Evolutionary conservation across 2,888 invertebrate species (phyloP), one percentile per base, ranked within the genome.

Genomic region (Temnothorax ravouxi): DNA sequence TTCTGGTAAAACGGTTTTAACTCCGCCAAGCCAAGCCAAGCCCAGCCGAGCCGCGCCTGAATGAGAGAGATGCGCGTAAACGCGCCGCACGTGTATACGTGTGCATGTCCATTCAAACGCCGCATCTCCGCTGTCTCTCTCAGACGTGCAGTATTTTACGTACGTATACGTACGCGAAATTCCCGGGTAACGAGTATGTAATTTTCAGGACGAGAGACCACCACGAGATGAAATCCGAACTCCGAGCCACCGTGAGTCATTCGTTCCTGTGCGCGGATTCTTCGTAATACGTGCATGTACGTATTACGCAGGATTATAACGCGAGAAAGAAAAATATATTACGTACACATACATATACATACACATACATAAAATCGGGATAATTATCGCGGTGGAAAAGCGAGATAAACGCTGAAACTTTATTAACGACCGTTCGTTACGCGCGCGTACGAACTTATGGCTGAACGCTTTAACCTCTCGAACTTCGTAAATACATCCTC

Each of bases 1-100:
- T 90, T 89, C 88, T 90, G 89, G 74, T 84, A 80, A 88, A 90
- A 89, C 87, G 75, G 84, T 89, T 89, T 90, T 87, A 89, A 89
- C 88, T 89, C 82, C 47, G 69, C 41, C 59, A n/a, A 44, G 41
- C 41, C 59, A n/a, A 44, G 41, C 56, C 29, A 25, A 61, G 34
- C 69, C 52, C 71, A 79, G 72, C 29, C 79, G 52, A 15, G 29
- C 74, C 56, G 74, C 74, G 59, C 52, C 81, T 85, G 90, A 88
- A 89, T 87, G 88, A 83, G 47, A 47, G 54, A 82, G 80, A 79
- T 69, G 76, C 69, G 72, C 75, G 86, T 81, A 75, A 76, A 50
- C 77, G 71, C 67, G 52, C 52, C 44, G n/a, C 64, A 50, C 71
- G 50, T 47, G 69, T 62, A 34, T 54, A 34, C 54, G 13, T 64